Evolutionary conservation across 2,888 invertebrate genomes (phyloP).

Genomic region (Trimorus sp.): DNA sequence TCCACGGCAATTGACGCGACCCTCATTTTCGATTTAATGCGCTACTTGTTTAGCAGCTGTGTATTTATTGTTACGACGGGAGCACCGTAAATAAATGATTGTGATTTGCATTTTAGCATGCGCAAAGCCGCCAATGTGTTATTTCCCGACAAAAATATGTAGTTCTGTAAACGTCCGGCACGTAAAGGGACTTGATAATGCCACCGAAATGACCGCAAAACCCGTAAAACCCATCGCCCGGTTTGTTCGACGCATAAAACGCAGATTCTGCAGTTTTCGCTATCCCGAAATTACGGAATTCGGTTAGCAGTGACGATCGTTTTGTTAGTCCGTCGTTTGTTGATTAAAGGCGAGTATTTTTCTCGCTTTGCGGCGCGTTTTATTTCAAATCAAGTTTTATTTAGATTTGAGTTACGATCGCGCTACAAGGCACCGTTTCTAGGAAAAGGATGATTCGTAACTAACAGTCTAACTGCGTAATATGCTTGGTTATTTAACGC

Average conservation of each 20-base stretch:
- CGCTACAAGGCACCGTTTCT: constrained; percentile 1
- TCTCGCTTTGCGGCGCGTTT: not conserved
- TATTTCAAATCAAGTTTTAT: too few species aligned
- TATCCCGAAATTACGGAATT: too few species aligned
- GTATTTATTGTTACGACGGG: constrained; percentile 26
- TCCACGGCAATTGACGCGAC: constrained; percentile 29
- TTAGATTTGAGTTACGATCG: too few species aligned
- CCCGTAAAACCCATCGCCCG: not conserved
- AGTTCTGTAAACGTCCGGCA: constrained; percentile 4
- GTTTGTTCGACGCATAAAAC: not conserved
- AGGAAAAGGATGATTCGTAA: constrained; percentile 29
- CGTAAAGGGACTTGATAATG: constrained; percentile 9
- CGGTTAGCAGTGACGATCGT: too few species aligned
- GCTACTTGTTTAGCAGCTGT: constrained; percentile 32
- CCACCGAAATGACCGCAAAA: constrained; percentile 10
- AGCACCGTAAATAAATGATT: constrained; percentile 3
- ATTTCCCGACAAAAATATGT: not conserved
- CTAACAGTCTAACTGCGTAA: constrained; percentile 22
- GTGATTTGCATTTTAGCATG: constrained; percentile 20
- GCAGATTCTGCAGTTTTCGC: too few species aligned
- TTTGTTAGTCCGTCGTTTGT: too few species aligned
- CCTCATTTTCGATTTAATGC: constrained; percentile 47
- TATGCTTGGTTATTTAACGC: not conserved
- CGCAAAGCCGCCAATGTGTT: constrained; percentile 1
- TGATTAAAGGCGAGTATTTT: not conserved